These are phyloP conservation scores for Corythornis madagascariensis DNA, from an alignment of 2,113 vertebrate genomes.

Conservation along the genomic window DNA sequence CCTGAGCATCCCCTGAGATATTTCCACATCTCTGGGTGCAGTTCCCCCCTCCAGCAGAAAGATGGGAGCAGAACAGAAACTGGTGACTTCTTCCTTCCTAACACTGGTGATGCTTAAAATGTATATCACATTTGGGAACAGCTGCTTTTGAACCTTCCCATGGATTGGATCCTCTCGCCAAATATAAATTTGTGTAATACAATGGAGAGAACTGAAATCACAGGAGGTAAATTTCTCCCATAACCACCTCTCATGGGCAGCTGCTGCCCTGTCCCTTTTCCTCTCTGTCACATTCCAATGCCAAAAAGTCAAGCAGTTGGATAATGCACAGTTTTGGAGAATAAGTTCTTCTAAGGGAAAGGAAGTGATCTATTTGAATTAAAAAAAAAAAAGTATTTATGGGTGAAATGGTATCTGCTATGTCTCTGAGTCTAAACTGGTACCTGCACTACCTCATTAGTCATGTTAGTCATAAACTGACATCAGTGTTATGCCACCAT, in stretches of 20 bases:
- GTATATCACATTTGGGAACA: neutral
- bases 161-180: neutral
- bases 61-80: neutral
- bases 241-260: neutral
- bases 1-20: neutral
- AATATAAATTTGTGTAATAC: neutral
- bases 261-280: neutral
- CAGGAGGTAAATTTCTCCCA: neutral
- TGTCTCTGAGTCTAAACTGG: neutral
- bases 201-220: rapidly evolving
- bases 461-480: neutral
- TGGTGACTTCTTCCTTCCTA: neutral
- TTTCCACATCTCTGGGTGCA: neutral
- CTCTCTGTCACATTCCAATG: neutral
- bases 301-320: neutral
- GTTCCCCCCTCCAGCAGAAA: neutral
- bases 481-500: neutral
- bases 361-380: neutral
- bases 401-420: neutral
- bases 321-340: neutral
- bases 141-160: neutral
- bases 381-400: too few relatives aligned
- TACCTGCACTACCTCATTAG: neutral
- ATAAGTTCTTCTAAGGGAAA: neutral
- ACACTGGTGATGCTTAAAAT: neutral